A percentile compares a stretch with the other conserved stretches of the same genome.
phyloP scores from a whole-genome alignment of 2,888 invertebrate species.

The Cyrtodaria siliqua region DNA sequence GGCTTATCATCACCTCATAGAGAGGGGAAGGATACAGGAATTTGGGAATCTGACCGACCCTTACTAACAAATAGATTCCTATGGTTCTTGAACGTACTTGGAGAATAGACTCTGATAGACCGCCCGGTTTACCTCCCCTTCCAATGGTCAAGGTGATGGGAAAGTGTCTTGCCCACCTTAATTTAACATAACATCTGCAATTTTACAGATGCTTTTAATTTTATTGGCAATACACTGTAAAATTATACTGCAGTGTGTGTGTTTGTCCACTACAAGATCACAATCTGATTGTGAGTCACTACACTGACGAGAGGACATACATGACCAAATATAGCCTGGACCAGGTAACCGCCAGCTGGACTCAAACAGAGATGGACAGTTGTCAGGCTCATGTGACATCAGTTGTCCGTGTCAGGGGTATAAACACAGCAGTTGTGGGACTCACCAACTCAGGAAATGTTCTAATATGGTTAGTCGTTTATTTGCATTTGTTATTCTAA shows the following conservation, averaged over 20 bases:
- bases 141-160: too few relatives aligned
- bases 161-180: too few relatives aligned
- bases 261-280: conserved; percentile 36
- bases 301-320: conserved; percentile 31
- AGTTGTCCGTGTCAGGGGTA: conserved; percentile 28
- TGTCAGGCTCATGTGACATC: conserved; percentile 32
- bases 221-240: not conserved
- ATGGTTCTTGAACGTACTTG: too few relatives aligned
- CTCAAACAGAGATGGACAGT: conserved; percentile 31
- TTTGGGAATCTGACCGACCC: too few relatives aligned
- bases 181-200: too few relatives aligned
- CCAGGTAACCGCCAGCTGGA: conserved; percentile 5
- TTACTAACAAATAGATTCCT: too few relatives aligned
- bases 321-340: conserved; percentile 47
- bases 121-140: too few relatives aligned
- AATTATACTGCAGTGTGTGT: conserved; percentile 40
- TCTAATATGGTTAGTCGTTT: conserved; percentile 65
- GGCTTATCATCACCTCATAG: too few relatives aligned
- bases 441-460: conserved; percentile 33
- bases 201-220: too few relatives aligned
- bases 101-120: too few relatives aligned
- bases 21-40: too few relatives aligned
- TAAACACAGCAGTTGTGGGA: conserved; percentile 56
- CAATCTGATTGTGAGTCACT: conserved; percentile 38
- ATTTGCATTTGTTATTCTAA: too few relatives aligned